Percentiles rank a stretch among this genome's conserved stretches.
Evolutionary conservation across 2,888 invertebrate genomes (phyloP).

Genomic region (Scaptomyza reducta): DNA sequence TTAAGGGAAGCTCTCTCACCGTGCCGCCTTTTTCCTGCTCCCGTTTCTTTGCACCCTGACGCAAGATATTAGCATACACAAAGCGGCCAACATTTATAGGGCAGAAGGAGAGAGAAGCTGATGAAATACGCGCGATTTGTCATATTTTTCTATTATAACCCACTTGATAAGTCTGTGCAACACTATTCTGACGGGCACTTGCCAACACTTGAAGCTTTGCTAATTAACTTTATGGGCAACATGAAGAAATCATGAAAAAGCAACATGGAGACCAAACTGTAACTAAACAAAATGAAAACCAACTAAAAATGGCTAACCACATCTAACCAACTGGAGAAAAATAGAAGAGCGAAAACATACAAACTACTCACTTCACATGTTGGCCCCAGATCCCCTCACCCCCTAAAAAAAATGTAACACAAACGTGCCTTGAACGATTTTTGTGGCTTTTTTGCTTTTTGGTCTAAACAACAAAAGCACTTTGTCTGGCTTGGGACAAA

Average conservation of each 20-base stretch:
- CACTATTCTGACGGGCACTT: slow-evolving; percentile 17
- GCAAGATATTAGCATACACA: slow-evolving; percentile 79
- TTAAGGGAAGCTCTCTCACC: slow-evolving; percentile 52
- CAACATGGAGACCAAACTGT: slow-evolving; percentile 30
- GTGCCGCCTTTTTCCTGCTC: slow-evolving; percentile 22
- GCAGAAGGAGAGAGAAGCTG: background rate
- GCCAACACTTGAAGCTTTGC: slow-evolving; percentile 39
- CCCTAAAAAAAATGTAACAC: slow-evolving; percentile 49
- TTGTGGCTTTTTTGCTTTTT: slow-evolving; percentile 80
- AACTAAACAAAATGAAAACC: slow-evolving; percentile 47
- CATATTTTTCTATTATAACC: slow-evolving; percentile 82
- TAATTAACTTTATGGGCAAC: slow-evolving; percentile 60
- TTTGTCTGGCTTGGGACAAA: slow-evolving; percentile 50
- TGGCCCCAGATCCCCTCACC: background rate
- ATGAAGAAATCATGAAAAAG: slow-evolving; percentile 49
- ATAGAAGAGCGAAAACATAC: slow-evolving; percentile 4
- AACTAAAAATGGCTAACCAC: slow-evolving; percentile 70
- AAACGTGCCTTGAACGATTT: slow-evolving; percentile 76
- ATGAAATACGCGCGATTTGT: slow-evolving; percentile 53
- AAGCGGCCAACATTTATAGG: slow-evolving; percentile 66
- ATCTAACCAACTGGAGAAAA: slow-evolving; percentile 2
- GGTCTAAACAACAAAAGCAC: slow-evolving; percentile 75
- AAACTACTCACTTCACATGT: slow-evolving; percentile 41
- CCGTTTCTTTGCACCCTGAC: slow-evolving; percentile 18
- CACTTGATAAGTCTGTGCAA: slow-evolving; percentile 55